These are phyloP conservation scores for Nomada flava DNA, from an alignment of 2,888 invertebrate species.

Conservation along the genomic window DNA sequence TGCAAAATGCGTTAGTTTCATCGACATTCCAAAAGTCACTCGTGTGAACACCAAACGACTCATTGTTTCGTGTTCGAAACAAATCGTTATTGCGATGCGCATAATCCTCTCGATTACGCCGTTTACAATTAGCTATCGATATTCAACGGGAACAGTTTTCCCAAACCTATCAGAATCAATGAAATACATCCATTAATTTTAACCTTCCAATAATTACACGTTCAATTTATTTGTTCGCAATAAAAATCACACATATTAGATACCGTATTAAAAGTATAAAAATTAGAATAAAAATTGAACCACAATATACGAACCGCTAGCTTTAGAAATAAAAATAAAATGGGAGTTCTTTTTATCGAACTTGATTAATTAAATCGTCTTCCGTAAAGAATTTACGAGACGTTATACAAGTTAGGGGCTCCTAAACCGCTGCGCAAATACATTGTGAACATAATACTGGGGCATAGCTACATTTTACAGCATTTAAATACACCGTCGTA, in stretches of 20 bases:
- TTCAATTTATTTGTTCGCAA: too few species aligned
- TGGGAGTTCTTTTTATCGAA: neutral
- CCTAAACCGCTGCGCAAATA: constrained; percentile 1
- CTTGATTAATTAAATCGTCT: neutral
- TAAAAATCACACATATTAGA: too few species aligned
- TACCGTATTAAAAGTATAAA: too few species aligned
- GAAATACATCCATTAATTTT: neutral
- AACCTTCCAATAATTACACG: neutral
- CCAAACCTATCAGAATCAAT: neutral
- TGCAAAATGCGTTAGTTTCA: neutral
- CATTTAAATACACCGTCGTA: too few species aligned
- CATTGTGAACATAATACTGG: too few species aligned
- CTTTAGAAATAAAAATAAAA: neutral
- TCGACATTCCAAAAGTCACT: constrained; percentile 26
- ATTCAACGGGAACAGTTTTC: neutral
- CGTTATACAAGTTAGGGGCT: neutral
- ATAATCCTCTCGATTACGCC: constrained; percentile 21
- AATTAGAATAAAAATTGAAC: too few species aligned
- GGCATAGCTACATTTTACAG: too few species aligned
- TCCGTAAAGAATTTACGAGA: constrained; percentile 4
- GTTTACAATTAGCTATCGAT: constrained; percentile 28
- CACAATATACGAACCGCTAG: too few species aligned
- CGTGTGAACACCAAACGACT: neutral
- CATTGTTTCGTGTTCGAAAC: neutral
- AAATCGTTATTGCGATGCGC: constrained; percentile 24